Evolutionary conservation across 2,888 invertebrate species (phyloP).

Genomic region (Lasioglossum marginatum): DNA sequence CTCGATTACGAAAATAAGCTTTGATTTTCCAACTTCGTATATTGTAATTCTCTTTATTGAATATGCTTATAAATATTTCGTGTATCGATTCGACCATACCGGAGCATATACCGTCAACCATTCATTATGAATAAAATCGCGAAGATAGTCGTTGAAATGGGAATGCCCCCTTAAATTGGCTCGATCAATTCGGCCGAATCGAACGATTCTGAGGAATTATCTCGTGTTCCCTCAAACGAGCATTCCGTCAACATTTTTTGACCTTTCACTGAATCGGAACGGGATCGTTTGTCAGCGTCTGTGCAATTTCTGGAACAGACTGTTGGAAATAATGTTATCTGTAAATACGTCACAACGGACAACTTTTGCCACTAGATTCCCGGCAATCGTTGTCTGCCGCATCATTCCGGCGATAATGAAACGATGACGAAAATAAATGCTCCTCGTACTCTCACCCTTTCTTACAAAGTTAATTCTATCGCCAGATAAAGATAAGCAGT

Average conservation of each 20-base stretch:
- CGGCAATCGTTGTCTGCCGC: constrained; percentile 19
- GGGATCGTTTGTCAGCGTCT: not conserved
- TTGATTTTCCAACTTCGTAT: not conserved
- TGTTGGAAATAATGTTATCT: constrained; percentile 37
- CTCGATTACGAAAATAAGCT: not conserved
- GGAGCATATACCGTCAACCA: not conserved
- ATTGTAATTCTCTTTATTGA: not conserved
- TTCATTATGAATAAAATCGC: not conserved
- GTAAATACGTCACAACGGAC: constrained; percentile 5
- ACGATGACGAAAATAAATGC: constrained; percentile 36
- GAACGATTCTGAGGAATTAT: not conserved
- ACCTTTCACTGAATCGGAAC: constrained; percentile 17
- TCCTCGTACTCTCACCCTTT: not conserved
- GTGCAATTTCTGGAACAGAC: constrained; percentile 10
- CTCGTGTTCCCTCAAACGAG: constrained; percentile 1
- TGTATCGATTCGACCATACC: not conserved
- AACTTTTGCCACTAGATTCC: constrained; percentile 3
- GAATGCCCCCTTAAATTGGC: not conserved
- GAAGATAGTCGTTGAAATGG: not conserved
- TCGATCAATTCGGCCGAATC: not conserved
- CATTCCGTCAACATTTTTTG: constrained; percentile 16
- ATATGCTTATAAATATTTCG: not conserved
- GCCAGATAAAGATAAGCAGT: not conserved
- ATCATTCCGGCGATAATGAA: constrained; percentile 36
- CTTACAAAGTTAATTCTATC: constrained; percentile 25